These are phyloP conservation scores for Macropis europaea DNA, from an alignment of 2,888 invertebrate species.

Conservation along the genomic window DNA sequence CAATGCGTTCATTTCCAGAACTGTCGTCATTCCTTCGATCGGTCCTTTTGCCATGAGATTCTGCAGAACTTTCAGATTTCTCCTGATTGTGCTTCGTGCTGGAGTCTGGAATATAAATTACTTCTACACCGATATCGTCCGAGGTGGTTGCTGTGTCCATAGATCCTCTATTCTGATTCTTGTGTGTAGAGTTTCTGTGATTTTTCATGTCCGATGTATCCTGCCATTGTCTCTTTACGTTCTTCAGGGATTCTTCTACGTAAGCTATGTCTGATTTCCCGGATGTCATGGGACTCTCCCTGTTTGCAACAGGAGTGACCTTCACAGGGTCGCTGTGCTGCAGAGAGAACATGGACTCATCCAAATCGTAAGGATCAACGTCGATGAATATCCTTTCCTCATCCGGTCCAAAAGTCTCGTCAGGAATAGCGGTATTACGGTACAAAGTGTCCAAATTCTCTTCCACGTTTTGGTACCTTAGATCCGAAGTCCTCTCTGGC, in stretches of 20 bases:
- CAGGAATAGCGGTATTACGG: constrained; percentile 73
- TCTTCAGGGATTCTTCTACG: constrained; percentile 68
- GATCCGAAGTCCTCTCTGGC: constrained; percentile 49
- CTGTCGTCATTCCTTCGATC: constrained; percentile 4
- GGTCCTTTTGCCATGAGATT: background rate
- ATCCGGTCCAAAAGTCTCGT: constrained; percentile 75
- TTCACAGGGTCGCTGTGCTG: constrained; percentile 59
- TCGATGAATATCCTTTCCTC: constrained; percentile 78
- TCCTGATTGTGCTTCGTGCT: constrained; percentile 26
- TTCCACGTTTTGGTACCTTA: constrained; percentile 62
- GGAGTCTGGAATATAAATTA: constrained; percentile 45
- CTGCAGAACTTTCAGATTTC: background rate
- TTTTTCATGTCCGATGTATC: constrained; percentile 47
- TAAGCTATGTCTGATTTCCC: constrained; percentile 60
- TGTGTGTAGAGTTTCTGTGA: constrained; percentile 44
- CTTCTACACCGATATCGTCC: constrained; percentile 22
- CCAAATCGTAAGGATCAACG: constrained; percentile 74
- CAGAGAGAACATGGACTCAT: constrained; percentile 70
- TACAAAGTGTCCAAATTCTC: constrained; percentile 62
- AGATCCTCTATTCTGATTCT: constrained; percentile 15
- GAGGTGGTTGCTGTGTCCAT: constrained; percentile 10
- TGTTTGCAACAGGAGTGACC: constrained; percentile 26
- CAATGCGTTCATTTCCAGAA: constrained; percentile 14
- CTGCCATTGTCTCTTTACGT: constrained; percentile 61
- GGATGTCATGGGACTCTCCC: constrained; percentile 4